Percentiles rank a stretch among this genome's conserved stretches.
phyloP scores from a whole-genome alignment of 2,888 invertebrate genomes.

The Andrena dorsata region DNA sequence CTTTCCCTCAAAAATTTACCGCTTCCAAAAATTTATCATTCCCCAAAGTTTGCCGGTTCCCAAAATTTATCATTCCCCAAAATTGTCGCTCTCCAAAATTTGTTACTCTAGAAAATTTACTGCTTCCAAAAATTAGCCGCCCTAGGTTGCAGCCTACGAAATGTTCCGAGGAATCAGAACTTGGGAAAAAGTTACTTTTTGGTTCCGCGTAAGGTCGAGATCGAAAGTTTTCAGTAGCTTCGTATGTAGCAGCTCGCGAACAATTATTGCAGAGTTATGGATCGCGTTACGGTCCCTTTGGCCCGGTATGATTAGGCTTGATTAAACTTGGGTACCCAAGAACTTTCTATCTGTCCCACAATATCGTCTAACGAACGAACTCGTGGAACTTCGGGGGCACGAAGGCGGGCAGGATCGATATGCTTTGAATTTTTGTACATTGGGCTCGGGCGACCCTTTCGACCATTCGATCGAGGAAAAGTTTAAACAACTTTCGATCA shows the following conservation, averaged over 20 bases:
- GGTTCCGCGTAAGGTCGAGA: neutral
- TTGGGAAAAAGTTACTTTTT: no score
- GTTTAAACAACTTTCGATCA: slow-evolving; percentile 22
- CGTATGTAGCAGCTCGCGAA: neutral
- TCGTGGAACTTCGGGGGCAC: neutral
- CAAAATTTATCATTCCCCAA: no score
- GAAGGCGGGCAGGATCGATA: slow-evolving; percentile 5
- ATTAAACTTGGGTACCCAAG: slow-evolving; percentile 36
- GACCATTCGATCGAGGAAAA: slow-evolving; percentile 17
- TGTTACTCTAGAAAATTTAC: no score
- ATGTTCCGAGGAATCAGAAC: no score
- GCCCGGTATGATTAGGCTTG: neutral
- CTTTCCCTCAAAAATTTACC: no score
- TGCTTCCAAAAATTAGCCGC: no score
- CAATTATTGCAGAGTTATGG: slow-evolving; percentile 29
- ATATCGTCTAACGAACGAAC: slow-evolving; percentile 45
- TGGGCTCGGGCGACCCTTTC: neutral
- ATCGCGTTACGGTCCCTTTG: neutral
- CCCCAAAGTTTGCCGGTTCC: no score
- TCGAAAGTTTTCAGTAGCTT: slow-evolving; percentile 17
- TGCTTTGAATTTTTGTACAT: slow-evolving; percentile 2
- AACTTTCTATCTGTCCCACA: slow-evolving; percentile 19
- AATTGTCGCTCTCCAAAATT: no score
- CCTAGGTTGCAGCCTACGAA: no score
- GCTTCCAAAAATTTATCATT: no score